These are phyloP conservation scores for Drosophila phalerata DNA, from an alignment of 2,888 invertebrate species.

Conservation along the genomic window DNA sequence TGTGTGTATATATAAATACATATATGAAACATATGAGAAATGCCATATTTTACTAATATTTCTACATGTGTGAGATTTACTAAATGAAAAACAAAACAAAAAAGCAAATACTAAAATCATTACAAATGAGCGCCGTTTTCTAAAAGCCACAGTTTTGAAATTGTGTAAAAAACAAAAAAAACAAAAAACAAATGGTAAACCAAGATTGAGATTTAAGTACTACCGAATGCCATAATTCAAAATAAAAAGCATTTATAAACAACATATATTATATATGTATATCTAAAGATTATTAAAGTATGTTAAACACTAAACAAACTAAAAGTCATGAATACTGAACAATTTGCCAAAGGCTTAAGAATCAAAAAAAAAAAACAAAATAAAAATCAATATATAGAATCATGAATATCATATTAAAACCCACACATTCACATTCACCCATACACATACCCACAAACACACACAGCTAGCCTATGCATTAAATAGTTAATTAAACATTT, in stretches of 20 bases:
- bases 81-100: conserved; percentile 51
- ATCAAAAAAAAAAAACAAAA: conserved; percentile 60
- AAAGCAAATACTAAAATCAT: conserved; percentile 77
- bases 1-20: conserved; percentile 30
- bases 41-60: conserved; percentile 76
- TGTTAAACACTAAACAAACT: conserved; percentile 67
- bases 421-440: conserved; percentile 27
- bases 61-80: conserved; percentile 77
- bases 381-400: conserved; percentile 42
- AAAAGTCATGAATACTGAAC: conserved; percentile 74
- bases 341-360: conserved; percentile 81
- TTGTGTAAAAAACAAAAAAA: conserved; percentile 67
- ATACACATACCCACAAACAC: conserved; percentile 16
- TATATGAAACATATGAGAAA: conserved; percentile 69
- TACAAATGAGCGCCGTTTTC: conserved; percentile 78
- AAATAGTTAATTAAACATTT: conserved; percentile 68
- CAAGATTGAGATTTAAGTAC: conserved; percentile 65
- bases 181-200: conserved; percentile 44
- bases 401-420: conserved; percentile 43
- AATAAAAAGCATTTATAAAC: conserved; percentile 77
- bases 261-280: conserved; percentile 38
- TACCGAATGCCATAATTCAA: conserved; percentile 80
- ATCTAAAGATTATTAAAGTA: conserved; percentile 51
- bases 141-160: conserved; percentile 80
- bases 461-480: conserved; percentile 50